Conservation (phyloP, 2,113 vertebrate species). For the Ctenomys sociabilis region DNA sequence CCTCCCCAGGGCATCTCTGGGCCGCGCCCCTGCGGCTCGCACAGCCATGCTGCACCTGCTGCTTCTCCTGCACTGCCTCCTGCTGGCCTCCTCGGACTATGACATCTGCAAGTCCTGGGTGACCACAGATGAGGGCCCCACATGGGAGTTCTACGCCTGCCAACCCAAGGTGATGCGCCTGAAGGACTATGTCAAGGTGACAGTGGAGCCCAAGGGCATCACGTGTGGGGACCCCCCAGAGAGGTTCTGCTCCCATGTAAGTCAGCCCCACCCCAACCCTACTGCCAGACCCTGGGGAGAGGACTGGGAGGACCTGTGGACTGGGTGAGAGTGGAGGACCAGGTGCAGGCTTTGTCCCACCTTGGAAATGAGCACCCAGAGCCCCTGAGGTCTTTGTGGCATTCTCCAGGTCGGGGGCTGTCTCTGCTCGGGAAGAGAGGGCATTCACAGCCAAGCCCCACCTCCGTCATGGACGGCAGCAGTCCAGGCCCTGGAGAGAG, state of each 20-base stretch:
- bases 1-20: slow-evolving; percentile 85
- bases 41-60: slow-evolving; percentile 92
- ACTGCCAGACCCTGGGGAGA: not conserved
- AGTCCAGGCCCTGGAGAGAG: rapidly evolving
- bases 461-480: not conserved
- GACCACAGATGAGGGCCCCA: slow-evolving; percentile 95
- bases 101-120: slow-evolving; percentile 99
- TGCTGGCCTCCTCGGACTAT: slow-evolving; percentile 93
- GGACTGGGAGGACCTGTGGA: not conserved
- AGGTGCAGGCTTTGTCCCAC: not conserved
- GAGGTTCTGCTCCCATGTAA: slow-evolving; percentile 98
- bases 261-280: slow-evolving; percentile 73
- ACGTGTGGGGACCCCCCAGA: slow-evolving; percentile 96
- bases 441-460: not conserved
- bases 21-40: slow-evolving; percentile 57
- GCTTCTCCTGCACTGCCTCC: slow-evolving; percentile 90
- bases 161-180: slow-evolving; percentile 93
- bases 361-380: not conserved
- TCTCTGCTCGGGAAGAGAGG: not conserved
- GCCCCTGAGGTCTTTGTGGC: not conserved
- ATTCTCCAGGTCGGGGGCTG: not conserved
- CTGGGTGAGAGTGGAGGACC: not conserved
- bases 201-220: slow-evolving; percentile 95
- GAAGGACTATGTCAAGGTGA: slow-evolving; percentile 95
- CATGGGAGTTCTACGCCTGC: slow-evolving; percentile 98